Evolutionary conservation across 2,888 invertebrate genomes (phyloP), one percentile per base, ranked within the genome.

Genomic region (Cordilura impudica): DNA sequence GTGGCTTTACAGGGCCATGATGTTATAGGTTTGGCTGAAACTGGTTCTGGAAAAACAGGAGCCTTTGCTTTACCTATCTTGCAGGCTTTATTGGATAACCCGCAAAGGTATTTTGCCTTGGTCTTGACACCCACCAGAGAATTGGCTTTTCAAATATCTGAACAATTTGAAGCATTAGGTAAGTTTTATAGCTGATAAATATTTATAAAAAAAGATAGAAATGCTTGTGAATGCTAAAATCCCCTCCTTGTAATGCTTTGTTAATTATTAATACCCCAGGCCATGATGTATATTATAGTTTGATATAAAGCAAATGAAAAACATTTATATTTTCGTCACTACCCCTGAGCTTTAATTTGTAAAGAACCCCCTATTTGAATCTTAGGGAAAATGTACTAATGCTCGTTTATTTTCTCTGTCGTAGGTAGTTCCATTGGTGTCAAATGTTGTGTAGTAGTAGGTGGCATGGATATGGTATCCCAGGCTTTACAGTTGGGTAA

Each of bases 381-480:
- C 12, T 35, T 35, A 12, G 21, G 26, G 23, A 54, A 4, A 26
- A 3, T 14, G 21, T 45, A n/a, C 35, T 18, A 61, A 60, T 35
- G 19, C 21, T 19, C n/a, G 12, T 12, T 35, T n/a, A n/a, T n/a
- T n/a, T 26, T 26, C 6, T 26, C 6, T 4, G 6, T 7, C 83
- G 53, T 83, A 95, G 96, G 96, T 69, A 92, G 96, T 12, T 93
- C 94, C 78, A 97, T 99, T 87, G 98, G 98, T 43, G 95, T 99
- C 0, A 97, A 97, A 91, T 96, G 96, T 90, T 97, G 95, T 66
- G 98, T 99, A 0, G 95, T 99, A 85, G 99, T 99, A 3, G 99
- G 99, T 54, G 99, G 99, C 0, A 97, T 99, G 93, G 99, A 99
- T 87, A 98, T 98, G 97, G 95, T 97, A 86, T 94, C 97, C 0